Evolutionary conservation across 1,140 invertebrate genomes (phyloP).

Genomic region (Bathynomus jamesi): DNA sequence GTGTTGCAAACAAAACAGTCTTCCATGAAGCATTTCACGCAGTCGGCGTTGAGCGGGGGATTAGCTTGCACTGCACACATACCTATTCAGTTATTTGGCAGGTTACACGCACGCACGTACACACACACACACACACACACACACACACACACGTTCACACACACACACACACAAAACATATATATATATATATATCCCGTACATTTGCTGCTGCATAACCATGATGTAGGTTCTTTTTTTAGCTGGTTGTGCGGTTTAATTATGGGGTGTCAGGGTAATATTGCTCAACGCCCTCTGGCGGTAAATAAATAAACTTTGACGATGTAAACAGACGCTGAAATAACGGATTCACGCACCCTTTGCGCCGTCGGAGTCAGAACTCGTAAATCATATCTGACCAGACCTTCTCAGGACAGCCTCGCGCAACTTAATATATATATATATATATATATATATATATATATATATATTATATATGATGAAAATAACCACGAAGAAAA

Average conservation of each 20-base stretch:
- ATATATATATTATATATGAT: constrained; percentile 3
- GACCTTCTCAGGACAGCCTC: neutral
- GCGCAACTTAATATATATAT: neutral
- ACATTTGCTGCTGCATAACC: too few relatives aligned
- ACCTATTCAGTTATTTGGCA: too few relatives aligned
- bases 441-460: constrained; percentile 1
- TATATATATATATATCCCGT: too few relatives aligned
- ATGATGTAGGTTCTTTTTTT: neutral
- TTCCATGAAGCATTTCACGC: too few relatives aligned
- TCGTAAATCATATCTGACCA: neutral
- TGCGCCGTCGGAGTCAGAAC: neutral
- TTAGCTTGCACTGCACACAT: too few relatives aligned
- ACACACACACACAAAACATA: too few relatives aligned
- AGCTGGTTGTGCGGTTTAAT: neutral
- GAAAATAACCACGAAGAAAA: too few relatives aligned
- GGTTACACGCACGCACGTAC: too few relatives aligned
- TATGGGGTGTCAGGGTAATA: neutral
- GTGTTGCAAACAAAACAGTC: too few relatives aligned
- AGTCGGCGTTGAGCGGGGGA: too few relatives aligned
- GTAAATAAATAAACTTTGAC: neutral
- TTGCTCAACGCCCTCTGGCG: neutral
- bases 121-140: too few relatives aligned
- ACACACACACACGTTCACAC: too few relatives aligned
- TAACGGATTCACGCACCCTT: neutral
- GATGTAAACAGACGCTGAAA: neutral